Base-by-base conservation (phyloP, 2,888 invertebrate genomes). In the Andrena fulva region DNA sequence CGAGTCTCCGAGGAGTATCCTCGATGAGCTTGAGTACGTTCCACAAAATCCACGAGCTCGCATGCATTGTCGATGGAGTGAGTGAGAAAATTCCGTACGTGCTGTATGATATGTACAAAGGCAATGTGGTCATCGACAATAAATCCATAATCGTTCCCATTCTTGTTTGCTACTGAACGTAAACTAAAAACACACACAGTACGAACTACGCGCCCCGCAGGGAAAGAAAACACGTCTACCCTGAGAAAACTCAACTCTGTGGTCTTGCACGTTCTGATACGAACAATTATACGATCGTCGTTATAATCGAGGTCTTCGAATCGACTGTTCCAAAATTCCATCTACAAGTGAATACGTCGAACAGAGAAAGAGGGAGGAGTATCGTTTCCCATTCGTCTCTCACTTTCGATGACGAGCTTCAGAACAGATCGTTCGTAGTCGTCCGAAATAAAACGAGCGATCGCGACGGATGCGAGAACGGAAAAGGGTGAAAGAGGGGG, bases 1-100 rank as follows among this genome's bases (percentile, higher is more conserved):
- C 31, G 42, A 42, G 31, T 75, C 59, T 31, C 24, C 67, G 74
- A 68, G 62, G 74, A 42, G 29, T 2, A 7, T 54, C 5, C 50
- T 31, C 33, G 31, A 48, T 33, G 63, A 27, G 16, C 35, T 67
- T 29, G 42, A 59, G 24, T 50, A 31, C 33, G 67, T 62, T 69
- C 54, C 60, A 64, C 62, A 83, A 70, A 71, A 66, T 80, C 67
- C 76, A 77, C 79, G 84, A 84, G 77, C 68, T 74, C 78, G 89
- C 87, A 87, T 87, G 87, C 87, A 87, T 74, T 75, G 48, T 77
- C 77, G 68, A 63, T 81, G 68, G 72, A 69, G 80, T 72, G 77
- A 81, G 75, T 70, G 70, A 75, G 79, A 88, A 80, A 71, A 78
- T 70, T 80, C 71, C 63, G 77, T 82, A 78, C 82, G 82, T 82